Evolutionary conservation across 2,797 vertebrate species (phyloP), one percentile per base, ranked within the genome.

Genomic region (Sebastiscus albofasciatus): DNA sequence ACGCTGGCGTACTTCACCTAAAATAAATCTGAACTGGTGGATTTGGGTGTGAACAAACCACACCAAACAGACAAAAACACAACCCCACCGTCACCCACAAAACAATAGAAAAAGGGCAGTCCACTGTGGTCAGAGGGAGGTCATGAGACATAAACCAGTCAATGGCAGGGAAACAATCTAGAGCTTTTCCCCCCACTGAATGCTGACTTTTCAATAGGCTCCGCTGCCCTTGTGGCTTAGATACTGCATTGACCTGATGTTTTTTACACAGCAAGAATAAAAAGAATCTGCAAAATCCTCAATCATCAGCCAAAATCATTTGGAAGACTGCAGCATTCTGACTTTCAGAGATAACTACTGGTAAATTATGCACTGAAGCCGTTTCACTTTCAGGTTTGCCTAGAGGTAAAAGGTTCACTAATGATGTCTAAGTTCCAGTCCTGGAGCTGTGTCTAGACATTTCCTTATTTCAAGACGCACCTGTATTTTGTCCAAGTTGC

Each of bases 131-230:
- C 89, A 93, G 87, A 83, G 76, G 49, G 85, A 85, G 89, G 92
- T 95, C 92, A 92, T 87, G 92, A 94, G 89, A 92, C 91, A 90
- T 89, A 82, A 88, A 89, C 83, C 85, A 85, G 87, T 89, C 90
- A 89, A 90, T 89, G 82, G 77, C 70, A 79, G 81, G 61, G 89
- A 92, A 91, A 93, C 83, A 82, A 93, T 93, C 89, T 79, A 89
- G 88, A 90, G 84, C 80, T 89, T 93, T 89, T 88, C 73, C 68
- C 65, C 67, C 49, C 46, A 72, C 64, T 77, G 64, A 87, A 84
- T 79, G 80, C 81, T 87, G 91, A 82, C 84, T 87, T 82, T 90
- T 91, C 89, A 91, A 89, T 82, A 90, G 79, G 58, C 67, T 31
- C 3, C 3, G 52, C 66, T 90, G 78, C 73, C 73, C 72, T 83